Evolutionary conservation across 2,888 invertebrate genomes (phyloP).

Genomic region (Thymelicus sylvestris): DNA sequence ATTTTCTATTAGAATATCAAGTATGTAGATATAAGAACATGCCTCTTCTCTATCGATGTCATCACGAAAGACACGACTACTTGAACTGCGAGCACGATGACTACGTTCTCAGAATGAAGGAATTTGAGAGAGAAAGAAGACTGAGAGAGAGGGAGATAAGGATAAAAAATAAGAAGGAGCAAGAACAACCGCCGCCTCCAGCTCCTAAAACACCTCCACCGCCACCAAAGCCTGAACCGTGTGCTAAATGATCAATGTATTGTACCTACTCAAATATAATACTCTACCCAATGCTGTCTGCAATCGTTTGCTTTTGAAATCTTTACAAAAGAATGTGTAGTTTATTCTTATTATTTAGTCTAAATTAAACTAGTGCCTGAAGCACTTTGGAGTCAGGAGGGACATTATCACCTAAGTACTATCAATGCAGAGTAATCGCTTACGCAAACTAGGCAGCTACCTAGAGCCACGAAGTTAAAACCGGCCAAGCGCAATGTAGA

Average conservation of each 20-base stretch:
- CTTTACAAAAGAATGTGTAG: too few species aligned
- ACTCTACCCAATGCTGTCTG: too few species aligned
- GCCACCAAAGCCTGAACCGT: neutral
- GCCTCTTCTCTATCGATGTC: constrained; percentile 88
- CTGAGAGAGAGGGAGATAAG: constrained; percentile 63
- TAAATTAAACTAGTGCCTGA: too few species aligned
- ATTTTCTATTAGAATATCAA: constrained; percentile 87
- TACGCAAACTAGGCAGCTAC: too few species aligned
- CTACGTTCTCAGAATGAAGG: constrained; percentile 85
- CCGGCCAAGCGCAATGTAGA: too few species aligned
- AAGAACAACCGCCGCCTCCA: constrained; percentile 9
- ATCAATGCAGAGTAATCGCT: too few species aligned
- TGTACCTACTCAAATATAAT: neutral
- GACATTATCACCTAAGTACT: too few species aligned
- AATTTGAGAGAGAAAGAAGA: constrained; percentile 71
- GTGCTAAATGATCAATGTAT: neutral
- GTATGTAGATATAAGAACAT: constrained; percentile 88
- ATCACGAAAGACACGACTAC: constrained; percentile 89
- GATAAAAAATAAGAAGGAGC: constrained; percentile 47
- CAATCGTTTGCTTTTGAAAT: too few species aligned
- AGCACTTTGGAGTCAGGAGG: too few species aligned
- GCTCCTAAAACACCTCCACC: neutral
- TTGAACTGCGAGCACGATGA: constrained; percentile 91
- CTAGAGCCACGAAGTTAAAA: too few species aligned
- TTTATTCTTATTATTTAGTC: too few species aligned